Base-by-base conservation (phyloP, 2,888 invertebrate genomes). In the Dynastes hyllus region DNA sequence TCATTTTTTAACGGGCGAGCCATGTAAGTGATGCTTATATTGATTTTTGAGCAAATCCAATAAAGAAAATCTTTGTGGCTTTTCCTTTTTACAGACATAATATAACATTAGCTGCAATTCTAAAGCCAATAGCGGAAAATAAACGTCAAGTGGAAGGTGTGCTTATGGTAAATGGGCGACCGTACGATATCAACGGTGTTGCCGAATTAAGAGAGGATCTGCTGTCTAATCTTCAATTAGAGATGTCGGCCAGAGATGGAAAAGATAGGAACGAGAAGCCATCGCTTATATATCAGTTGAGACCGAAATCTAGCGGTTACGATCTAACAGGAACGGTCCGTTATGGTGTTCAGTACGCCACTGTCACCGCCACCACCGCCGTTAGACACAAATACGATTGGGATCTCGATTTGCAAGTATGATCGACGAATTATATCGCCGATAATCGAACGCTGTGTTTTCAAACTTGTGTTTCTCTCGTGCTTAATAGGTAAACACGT, bases 311-410 rank as follows among this genome's bases (percentile, higher is more conserved):
- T 71, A 82, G 84, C 71, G 85, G 85, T 80, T 87, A 87, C 82
- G 84, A 84, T 79, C 81, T 88, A 82, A 81, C 82, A 77, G 85
- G 86, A 63, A 84, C 82, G 66, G 71, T 88, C 80, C 82, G 88
- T 76, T 89, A 90, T 84, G 88, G 88, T 80, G 88, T 89, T 22
- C 89, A 88, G 82, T 90, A 89, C 87, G 89, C 89, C 76, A 89
- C 88, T 83, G 77, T 88, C 79, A 84, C 85, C 79, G 87, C 86
- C 16, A 88, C 89, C 37, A 89, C 89, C 80, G 87, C 87, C 27
- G 81, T 88, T 3, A 85, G 86, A 51, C 86, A 87, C 71, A 85
- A 85, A 81, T 85, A 88, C 27, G 89, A 90, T 80, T 90, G 90
- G 89, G 89, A 91, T 81, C 87, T 91, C 80, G 88, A 87, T 82